Evolutionary conservation across 64 coral and sea anemone species (phyloP).

Genomic region (Dendrophyllia cribrosa): DNA sequence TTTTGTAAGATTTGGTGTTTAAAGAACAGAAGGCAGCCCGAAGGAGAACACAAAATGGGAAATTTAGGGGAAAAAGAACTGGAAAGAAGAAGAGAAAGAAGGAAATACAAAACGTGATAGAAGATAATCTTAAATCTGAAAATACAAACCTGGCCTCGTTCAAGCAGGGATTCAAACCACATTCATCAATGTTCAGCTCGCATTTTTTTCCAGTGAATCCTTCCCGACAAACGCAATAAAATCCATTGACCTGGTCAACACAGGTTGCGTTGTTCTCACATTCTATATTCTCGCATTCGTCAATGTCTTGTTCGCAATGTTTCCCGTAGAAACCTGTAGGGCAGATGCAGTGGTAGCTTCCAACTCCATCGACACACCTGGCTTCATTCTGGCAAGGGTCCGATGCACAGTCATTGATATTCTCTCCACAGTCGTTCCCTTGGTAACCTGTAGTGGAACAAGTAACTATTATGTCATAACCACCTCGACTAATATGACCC

Average conservation of each 20-base stretch:
- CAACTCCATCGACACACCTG: not conserved
- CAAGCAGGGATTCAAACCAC: not conserved
- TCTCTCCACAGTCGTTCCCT: constrained; percentile 8
- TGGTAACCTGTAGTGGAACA: not conserved
- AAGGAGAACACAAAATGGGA: too few species aligned
- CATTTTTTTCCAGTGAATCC: not conserved
- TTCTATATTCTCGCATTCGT: not conserved
- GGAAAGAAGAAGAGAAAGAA: too few species aligned
- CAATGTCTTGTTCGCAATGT: constrained; percentile 28
- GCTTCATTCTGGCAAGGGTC: constrained; percentile 28
- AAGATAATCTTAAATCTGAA: too few species aligned
- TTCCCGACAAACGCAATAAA: not conserved
- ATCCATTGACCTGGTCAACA: not conserved
- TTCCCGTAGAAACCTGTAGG: constrained; percentile 17
- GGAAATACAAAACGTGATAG: too few species aligned
- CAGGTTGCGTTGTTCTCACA: constrained; percentile 9
- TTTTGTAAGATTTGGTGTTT: too few species aligned
- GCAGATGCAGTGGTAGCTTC: constrained; percentile 28
- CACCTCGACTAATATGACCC: too few species aligned
- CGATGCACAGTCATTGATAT: not conserved
- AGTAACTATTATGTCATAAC: too few species aligned
- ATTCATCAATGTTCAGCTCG: not conserved
- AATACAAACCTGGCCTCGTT: not conserved
- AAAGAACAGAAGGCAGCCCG: too few species aligned
- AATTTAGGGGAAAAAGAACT: too few species aligned